Base-by-base conservation (phyloP, 2,113 vertebrate species). In the Mungos mungo region DNA sequence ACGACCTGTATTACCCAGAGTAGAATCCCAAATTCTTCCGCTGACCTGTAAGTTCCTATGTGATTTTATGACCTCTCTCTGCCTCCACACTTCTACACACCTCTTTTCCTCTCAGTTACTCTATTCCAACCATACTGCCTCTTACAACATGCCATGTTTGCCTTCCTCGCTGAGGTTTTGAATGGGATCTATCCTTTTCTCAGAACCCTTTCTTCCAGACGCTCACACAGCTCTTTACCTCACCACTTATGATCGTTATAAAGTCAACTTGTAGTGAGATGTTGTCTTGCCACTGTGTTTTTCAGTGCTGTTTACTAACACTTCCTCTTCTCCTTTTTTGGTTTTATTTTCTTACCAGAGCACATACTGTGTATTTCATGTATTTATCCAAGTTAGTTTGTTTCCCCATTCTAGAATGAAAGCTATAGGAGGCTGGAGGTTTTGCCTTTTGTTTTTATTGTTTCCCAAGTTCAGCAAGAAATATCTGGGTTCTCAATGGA, bases 401-500 rank as follows among this genome's bases (percentile, higher is more conserved):
- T 88, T 87, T 83, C 31, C 69, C 14, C 9, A 27, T n/a, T 95
- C 63, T 77, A 60, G 18, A 80, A 15, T 38, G 5, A 94, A 85
- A 38, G 19, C 35, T 60, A 8, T 3, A 66, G 13, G 29, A 94
- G 6, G 6, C 21, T 12, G 82, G 29, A 86, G 5, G 3, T 60
- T 93, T 72, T 57, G 27, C 74, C 74, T 77, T 47, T 47, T 77
- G 38, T 47, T 77, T 65, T 29, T 65, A 23, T 65, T 65, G 52
- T 65, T 1, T 87, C 2, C 7, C 12, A 41, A 33, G 14, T 90
- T 93, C 47, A 63, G 18, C 74, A 88, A 76, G 60, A 71, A 69
- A 87, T 88, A 1, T 52, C 25, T 14, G 35, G 66, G 69, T 76
- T 81, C 60, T 93, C 38, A 83, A 96, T 96, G 74, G 76, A 90